phyloP scores from a whole-genome alignment of 92 coral and sea anemone genomes.

The Heteractis magnifica region DNA sequence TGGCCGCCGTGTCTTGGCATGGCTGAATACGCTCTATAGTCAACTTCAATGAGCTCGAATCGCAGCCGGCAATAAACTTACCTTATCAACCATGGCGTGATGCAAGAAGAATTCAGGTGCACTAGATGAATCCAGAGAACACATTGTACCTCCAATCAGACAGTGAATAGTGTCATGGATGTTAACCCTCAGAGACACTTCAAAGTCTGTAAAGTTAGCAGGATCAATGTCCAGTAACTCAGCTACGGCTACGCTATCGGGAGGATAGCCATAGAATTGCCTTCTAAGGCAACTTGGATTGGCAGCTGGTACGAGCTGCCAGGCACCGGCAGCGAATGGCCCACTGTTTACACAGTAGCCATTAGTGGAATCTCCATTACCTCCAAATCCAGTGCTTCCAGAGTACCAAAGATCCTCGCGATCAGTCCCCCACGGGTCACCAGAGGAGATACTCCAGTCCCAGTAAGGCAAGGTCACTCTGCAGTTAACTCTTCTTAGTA shows the following conservation, averaged over 20 bases:
- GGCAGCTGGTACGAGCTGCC: conserved; percentile 49
- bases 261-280: conserved; percentile 45
- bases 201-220: conserved; percentile 39
- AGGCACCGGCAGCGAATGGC: conserved; percentile 37
- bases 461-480: conserved; percentile 57
- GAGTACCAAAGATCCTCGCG: conserved; percentile 37
- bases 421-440: conserved; percentile 36
- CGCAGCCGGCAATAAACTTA: neutral
- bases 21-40: neutral
- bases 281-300: conserved; percentile 46
- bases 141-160: conserved; percentile 68
- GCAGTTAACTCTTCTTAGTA: conserved; percentile 49
- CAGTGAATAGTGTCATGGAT: conserved; percentile 61
- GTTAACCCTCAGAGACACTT: conserved; percentile 36
- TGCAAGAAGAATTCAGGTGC: conserved; percentile 76
- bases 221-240: conserved; percentile 28
- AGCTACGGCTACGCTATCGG: conserved; percentile 56
- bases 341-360: conserved; percentile 33
- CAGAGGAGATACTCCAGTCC: conserved; percentile 61
- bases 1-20: neutral
- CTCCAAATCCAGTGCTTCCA: conserved; percentile 51
- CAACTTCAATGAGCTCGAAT: neutral
- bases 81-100: conserved; percentile 68
- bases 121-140: conserved; percentile 44
- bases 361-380: conserved; percentile 20